Evolutionary conservation across 2,888 invertebrate species (phyloP), one percentile per base, ranked within the genome.

Genomic region (Calliphora vomitoria): DNA sequence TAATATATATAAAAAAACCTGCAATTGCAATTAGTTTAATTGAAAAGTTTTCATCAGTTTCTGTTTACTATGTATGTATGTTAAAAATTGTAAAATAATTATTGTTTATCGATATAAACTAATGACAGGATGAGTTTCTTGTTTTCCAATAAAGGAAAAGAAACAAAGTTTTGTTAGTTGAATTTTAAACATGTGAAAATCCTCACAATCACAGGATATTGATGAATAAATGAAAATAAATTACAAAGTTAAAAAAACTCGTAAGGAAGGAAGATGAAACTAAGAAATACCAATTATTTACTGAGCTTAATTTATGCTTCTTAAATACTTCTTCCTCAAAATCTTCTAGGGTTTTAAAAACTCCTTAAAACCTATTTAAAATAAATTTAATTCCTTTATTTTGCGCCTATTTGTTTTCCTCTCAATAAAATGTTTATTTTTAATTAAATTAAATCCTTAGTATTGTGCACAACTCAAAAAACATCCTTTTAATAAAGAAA

Each of bases 11-110:
- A 60, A 41, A 50, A 78, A 74, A 25, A 60, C 4, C 50, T 76
- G 35, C 47, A 78, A 74, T 74, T 86, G 82, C 78, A 86, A 82
- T 86, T 82, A 86, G 82, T 74, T 86, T 86, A 86, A 86, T 86
- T 82, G 68, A 66, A 86, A 86, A 69, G 53, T 82, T 78, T 68
- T 71, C 47, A 68, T 60, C 68, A 13, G 62, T 75, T 25, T n/a
- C 13, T 18, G 10, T 66, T 62, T 71, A 20, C 41, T 25, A 18
- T 10, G 8, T 18, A 60, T 35, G 35, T 35, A 35, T 35, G 35
- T 35, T 35, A 20, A 68, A 68, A 69, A 69, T 50, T 60, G 8
- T 15, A 53, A 41, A 11, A 35, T 62, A 53, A 75, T 72, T 72
- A 58, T 50, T n/a, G 55, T 31, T 44, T 47, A 58, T 79, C 31